Evolutionary conservation across 1,140 invertebrate genomes (phyloP).

Genomic region (Papilio aristodemus): DNA sequence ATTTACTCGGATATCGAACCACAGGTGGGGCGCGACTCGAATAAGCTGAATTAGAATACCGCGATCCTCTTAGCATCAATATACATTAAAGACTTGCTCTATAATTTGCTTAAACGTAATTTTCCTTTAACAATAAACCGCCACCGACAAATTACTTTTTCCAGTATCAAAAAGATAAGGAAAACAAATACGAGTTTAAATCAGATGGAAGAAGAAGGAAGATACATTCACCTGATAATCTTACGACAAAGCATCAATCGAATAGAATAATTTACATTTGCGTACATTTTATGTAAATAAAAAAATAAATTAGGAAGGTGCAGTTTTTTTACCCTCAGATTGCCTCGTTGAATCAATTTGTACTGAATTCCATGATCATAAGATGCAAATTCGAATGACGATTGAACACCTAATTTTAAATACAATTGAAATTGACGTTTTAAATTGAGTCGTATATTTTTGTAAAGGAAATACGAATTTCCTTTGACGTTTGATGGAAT

Average conservation of each 20-base stretch:
- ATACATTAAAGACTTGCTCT: conserved; percentile 54
- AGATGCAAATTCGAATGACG: conserved; percentile 45
- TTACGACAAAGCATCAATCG: conserved; percentile 57
- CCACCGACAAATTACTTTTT: conserved; percentile 60
- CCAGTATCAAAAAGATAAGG: conserved; percentile 39
- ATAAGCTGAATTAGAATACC: conserved; percentile 54
- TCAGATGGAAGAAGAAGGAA: conserved; percentile 40
- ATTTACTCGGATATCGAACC: conserved; percentile 56
- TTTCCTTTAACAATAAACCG: conserved; percentile 57
- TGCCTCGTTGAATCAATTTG: conserved; percentile 40
- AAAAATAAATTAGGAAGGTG: conserved; percentile 51
- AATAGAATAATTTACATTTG: conserved; percentile 54
- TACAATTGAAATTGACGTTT: conserved; percentile 31
- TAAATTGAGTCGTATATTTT: conserved; percentile 37
- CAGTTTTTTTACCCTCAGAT: conserved; percentile 29
- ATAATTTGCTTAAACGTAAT: conserved; percentile 73
- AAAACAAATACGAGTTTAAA: conserved; percentile 37
- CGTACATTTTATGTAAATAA: conserved; percentile 69
- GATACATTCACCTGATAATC: conserved; percentile 50
- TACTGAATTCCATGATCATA: conserved; percentile 39
- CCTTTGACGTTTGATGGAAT: conserved; percentile 20
- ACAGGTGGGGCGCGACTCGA: conserved; percentile 54
- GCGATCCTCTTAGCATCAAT: conserved; percentile 56
- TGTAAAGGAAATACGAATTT: conserved; percentile 30
- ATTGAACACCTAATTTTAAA: conserved; percentile 25